phyloP scores from a whole-genome alignment of 1,140 invertebrate species.

The Solenopsis invicta region DNA sequence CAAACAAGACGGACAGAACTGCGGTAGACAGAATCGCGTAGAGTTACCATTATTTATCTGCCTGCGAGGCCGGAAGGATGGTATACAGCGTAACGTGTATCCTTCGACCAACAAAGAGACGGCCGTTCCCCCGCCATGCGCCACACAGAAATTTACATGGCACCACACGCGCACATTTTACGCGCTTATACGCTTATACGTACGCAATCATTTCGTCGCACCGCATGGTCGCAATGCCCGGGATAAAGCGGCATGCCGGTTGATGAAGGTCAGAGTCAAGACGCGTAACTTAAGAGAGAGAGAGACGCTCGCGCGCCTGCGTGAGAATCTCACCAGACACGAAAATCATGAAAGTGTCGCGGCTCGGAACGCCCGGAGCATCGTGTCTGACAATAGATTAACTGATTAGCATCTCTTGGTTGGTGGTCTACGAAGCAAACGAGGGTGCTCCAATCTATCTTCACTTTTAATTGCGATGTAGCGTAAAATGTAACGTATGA shows the following conservation, averaged over 20 bases:
- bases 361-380: constrained; percentile 27
- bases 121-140: constrained; percentile 56
- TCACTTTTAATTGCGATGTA: neutral
- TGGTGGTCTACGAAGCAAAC: constrained; percentile 29
- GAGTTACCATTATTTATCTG: constrained; percentile 78
- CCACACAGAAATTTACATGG: constrained; percentile 75
- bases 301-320: constrained; percentile 8
- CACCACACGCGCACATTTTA: constrained; percentile 63
- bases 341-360: constrained; percentile 40
- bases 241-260: constrained; percentile 41
- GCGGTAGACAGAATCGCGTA: constrained; percentile 73
- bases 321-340: constrained; percentile 50
- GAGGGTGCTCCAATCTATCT: neutral
- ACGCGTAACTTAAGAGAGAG: constrained; percentile 69
- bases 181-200: constrained; percentile 33
- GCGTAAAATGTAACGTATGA: neutral
- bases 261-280: constrained; percentile 75
- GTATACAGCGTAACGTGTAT: constrained; percentile 69
- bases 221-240: neutral
- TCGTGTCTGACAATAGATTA: constrained; percentile 45
- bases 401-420: constrained; percentile 56
- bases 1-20: constrained; percentile 73
- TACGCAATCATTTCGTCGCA: constrained; percentile 27
- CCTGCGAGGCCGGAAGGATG: constrained; percentile 67
- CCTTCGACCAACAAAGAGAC: constrained; percentile 73